Evolutionary conservation across 2,113 vertebrate species (phyloP).

Genomic region (Mionectes macconnelli): DNA sequence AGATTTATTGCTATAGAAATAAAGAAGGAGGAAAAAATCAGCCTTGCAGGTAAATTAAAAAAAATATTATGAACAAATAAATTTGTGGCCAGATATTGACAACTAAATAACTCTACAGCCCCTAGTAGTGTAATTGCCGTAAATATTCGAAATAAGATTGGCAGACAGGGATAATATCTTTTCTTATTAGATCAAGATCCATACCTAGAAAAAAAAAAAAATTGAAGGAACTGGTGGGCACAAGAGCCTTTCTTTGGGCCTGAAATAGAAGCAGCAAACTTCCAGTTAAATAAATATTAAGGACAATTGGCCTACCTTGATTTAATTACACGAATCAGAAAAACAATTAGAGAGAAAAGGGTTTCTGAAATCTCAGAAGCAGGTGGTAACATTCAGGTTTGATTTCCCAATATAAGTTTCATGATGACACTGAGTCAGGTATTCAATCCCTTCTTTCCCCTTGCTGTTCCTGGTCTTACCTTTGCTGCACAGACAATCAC

Average conservation of each 20-base stretch:
- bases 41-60: not conserved
- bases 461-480: not conserved
- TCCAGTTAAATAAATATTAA: not conserved
- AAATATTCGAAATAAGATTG: constrained; percentile 15
- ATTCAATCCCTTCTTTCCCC: not conserved
- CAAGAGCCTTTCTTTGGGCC: not conserved
- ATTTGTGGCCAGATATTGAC: constrained; percentile 16
- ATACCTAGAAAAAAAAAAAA: not conserved
- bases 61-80: not conserved
- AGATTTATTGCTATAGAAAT: not conserved
- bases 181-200: not conserved
- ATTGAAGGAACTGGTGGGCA: not conserved
- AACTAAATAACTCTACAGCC: constrained; percentile 15
- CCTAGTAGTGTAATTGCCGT: not conserved
- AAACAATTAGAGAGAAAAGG: not conserved
- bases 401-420: constrained; percentile 36
- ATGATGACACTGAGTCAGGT: not conserved
- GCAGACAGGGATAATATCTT: not conserved
- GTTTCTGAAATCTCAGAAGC: constrained; percentile 24
- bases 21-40: not conserved
- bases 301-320: not conserved
- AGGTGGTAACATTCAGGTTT: constrained; percentile 1
- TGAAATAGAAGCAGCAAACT: not conserved
- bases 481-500: not conserved
- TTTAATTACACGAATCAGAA: not conserved